Conservation (phyloP, 2,888 invertebrate species). For the Saturnia japonica region DNA sequence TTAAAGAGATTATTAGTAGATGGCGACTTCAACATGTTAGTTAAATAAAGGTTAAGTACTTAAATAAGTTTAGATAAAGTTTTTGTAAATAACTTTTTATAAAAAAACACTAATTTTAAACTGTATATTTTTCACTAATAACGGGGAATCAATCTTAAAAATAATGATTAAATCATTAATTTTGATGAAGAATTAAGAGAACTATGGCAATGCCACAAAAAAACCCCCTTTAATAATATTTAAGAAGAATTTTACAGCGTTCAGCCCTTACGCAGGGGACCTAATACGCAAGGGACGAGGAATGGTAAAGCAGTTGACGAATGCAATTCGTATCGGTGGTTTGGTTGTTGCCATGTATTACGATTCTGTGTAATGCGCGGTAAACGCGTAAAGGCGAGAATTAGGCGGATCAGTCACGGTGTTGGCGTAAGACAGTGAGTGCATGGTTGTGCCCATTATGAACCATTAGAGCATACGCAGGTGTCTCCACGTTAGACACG, state of each 20-base stretch:
- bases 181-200: not conserved
- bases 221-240: not conserved
- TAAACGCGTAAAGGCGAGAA: slow-evolving; percentile 47
- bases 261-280: not conserved
- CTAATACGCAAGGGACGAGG: no score
- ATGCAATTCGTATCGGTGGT: slow-evolving; percentile 24
- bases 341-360: slow-evolving; percentile 17
- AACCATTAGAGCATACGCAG: slow-evolving; percentile 65
- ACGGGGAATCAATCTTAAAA: no score
- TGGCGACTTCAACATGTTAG: no score
- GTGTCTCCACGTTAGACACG: slow-evolving; percentile 67
- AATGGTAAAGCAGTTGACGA: slow-evolving; percentile 27
- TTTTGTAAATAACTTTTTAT: no score
- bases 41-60: no score
- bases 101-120: no score
- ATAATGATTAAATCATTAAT: not conserved
- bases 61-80: no score
- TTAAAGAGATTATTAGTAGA: no score
- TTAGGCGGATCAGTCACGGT: slow-evolving; percentile 51
- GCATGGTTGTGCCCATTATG: slow-evolving; percentile 51
- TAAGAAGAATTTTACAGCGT: not conserved
- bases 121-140: no score
- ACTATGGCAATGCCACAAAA: not conserved
- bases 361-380: slow-evolving; percentile 40
- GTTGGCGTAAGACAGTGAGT: slow-evolving; percentile 58